Conservation (phyloP, 2,797 vertebrate species). For the Paratrypauchen microcephalus region DNA sequence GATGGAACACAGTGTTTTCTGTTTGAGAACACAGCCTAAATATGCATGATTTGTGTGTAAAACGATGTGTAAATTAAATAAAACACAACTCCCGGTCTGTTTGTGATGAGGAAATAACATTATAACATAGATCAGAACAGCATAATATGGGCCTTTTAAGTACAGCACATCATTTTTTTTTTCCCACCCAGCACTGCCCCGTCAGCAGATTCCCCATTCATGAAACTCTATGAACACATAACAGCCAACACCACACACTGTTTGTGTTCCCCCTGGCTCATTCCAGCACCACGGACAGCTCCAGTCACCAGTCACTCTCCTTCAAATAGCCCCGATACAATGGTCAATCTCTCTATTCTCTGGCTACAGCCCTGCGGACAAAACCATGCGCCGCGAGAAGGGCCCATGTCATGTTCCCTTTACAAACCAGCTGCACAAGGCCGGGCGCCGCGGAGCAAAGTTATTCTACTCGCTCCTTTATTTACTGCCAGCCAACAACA, state of each 20-base stretch:
- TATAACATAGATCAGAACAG: too few relatives aligned
- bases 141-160: too few relatives aligned
- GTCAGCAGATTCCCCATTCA: neutral
- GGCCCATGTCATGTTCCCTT: constrained; percentile 11
- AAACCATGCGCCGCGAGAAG: constrained; percentile 2
- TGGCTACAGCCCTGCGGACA: constrained; percentile 32
- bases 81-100: too few relatives aligned
- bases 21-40: too few relatives aligned
- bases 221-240: neutral
- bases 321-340: constrained; percentile 10
- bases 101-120: too few relatives aligned
- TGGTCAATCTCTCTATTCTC: constrained; percentile 2
- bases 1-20: too few relatives aligned
- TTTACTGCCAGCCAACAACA: constrained; percentile 19
- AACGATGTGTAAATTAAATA: too few relatives aligned
- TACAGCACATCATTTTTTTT: neutral
- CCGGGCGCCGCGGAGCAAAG: constrained; percentile 4
- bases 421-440: constrained; percentile 13
- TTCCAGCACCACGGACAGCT: constrained; percentile 13
- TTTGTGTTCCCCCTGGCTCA: neutral
- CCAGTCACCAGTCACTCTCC: neutral
- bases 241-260: neutral
- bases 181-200: neutral
- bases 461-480: constrained; percentile 21
- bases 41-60: too few relatives aligned